Evolutionary conservation across 2,797 vertebrate species (phyloP), one percentile per base, ranked within the genome.

Genomic region (Cynodonichthys magdalenae): DNA sequence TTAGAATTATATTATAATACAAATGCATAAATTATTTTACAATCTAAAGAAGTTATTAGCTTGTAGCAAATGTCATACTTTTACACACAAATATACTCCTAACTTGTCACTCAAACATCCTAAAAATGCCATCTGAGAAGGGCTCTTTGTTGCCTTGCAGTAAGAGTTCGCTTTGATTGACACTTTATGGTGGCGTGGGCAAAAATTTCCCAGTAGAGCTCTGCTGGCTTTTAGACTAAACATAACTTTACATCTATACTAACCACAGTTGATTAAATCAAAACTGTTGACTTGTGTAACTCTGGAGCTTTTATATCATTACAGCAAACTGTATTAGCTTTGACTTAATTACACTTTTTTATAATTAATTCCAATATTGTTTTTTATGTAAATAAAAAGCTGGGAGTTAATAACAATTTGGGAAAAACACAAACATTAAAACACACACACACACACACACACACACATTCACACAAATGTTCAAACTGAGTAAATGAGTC

Each of bases 131-230:
- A 70, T 59, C 53, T 74, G 68, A 84, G 14, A 62, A 18, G 55
- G 65, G 63, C 71, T 80, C 70, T 89, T 90, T 91, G 90, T 92
- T 89, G 84, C 87, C 85, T 70, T 90, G 87, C 89, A 90, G 87
- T 71, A 80, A 79, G 81, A 74, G 71, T 56, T 81, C 52, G 18
- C 56, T 76, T 80, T 89, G 87, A 90, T 69, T 87, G 83, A 89
- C 81, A 90, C 64, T 15, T 78, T 3, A 24, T 3, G 3, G 24
- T 24, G 24, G 24, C 3, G 24, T 24, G 24, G 24, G 24, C 24
- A 24, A 24, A 24, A 24, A 3, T 24, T 24, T 24, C 24, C 24
- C 24, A 24, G 3, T 24, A 3, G 24, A 24, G 24, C 24, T 24
- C 24, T 24, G 24, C 24, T 24, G 2, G 24, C 24, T 24, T 24